Conservation (phyloP, 2,113 vertebrate genomes). For the Hyaena hyaena region DNA sequence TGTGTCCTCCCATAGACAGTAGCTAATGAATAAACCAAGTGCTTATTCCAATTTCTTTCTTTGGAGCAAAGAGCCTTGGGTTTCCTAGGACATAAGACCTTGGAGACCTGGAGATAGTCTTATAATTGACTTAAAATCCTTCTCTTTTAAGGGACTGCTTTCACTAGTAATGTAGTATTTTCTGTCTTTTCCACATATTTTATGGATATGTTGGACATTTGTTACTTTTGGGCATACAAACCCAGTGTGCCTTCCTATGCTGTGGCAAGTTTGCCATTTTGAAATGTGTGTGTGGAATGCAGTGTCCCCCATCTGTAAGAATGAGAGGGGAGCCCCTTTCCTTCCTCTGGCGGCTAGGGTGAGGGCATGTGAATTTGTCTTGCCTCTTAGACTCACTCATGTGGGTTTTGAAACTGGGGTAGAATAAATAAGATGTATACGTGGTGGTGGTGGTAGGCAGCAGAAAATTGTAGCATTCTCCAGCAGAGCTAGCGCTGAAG, state of each 20-base stretch:
- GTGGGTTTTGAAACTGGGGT: background rate
- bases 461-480: background rate
- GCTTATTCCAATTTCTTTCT: background rate
- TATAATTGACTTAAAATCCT: background rate
- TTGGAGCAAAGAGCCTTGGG: background rate
- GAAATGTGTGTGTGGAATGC: background rate
- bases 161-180: background rate
- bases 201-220: background rate
- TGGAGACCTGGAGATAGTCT: background rate
- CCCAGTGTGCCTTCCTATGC: background rate
- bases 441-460: background rate
- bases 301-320: background rate
- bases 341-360: background rate
- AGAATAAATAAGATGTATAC: background rate
- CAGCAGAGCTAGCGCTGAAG: background rate
- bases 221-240: background rate
- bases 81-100: background rate
- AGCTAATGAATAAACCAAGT: background rate
- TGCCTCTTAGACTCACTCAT: background rate
- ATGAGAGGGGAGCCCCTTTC: background rate
- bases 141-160: background rate
- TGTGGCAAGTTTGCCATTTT: background rate
- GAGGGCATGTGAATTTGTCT: background rate
- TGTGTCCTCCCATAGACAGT: background rate
- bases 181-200: background rate